Evolutionary conservation across 2,113 vertebrate species (phyloP).

Genomic region (Micromys minutus): DNA sequence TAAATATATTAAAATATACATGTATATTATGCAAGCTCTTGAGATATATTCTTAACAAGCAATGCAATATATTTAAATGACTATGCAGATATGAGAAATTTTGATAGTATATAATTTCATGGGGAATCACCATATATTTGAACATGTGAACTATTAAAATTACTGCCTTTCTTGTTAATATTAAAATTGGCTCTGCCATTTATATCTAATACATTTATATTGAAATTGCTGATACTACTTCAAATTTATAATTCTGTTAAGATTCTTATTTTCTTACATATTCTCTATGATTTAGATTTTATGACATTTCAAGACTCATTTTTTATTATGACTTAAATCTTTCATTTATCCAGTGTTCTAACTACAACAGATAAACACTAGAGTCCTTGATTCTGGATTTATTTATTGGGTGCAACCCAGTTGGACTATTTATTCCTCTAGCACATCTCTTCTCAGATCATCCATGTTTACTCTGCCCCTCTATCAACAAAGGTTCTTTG

Average conservation of each 20-base stretch:
- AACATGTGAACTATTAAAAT: not conserved
- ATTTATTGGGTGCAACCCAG: not conserved
- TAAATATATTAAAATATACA: too few species aligned
- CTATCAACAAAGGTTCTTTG: not conserved
- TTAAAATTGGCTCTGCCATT: not conserved
- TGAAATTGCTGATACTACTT: not conserved
- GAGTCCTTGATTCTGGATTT: not conserved
- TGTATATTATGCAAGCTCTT: not conserved
- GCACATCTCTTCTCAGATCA: not conserved
- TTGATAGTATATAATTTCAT: not conserved
- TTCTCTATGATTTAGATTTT: not conserved
- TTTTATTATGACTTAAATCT: not conserved
- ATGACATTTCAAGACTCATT: slow-evolving; percentile 1
- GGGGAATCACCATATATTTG: not conserved
- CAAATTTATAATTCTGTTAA: slow-evolving; percentile 16
- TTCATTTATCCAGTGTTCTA: not conserved
- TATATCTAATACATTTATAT: not conserved
- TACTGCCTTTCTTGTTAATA: not conserved
- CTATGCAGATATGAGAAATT: not conserved
- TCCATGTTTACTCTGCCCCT: not conserved
- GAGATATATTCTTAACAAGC: not conserved
- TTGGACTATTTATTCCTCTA: not conserved
- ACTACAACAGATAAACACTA: not conserved
- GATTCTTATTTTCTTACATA: not conserved
- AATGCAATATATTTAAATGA: not conserved